phyloP scores from a whole-genome alignment of 2,797 vertebrate genomes.

The Oryzias sinensis region DNA sequence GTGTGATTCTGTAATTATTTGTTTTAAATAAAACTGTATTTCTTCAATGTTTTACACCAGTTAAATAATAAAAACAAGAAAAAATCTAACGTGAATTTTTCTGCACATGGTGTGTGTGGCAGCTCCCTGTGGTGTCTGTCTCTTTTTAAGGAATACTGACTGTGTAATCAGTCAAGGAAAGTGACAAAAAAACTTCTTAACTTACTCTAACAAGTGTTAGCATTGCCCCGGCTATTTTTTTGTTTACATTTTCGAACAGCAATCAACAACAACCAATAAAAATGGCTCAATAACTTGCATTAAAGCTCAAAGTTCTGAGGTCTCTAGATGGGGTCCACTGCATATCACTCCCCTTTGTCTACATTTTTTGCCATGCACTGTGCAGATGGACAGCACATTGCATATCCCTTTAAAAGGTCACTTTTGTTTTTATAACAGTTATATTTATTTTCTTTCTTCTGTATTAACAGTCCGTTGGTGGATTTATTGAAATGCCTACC shows the following conservation, averaged over 20 bases:
- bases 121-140: not conserved
- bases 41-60: slow-evolving; percentile 13
- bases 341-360: slow-evolving; percentile 71
- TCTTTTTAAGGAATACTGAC: not conserved
- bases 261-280: slow-evolving; percentile 12
- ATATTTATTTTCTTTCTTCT: slow-evolving; percentile 82
- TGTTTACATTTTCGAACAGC: not conserved
- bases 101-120: slow-evolving; percentile 3
- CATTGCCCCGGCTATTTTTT: not conserved
- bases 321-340: slow-evolving; percentile 69
- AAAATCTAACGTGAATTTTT: slow-evolving; percentile 9
- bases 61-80: slow-evolving; percentile 6
- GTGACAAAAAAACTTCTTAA: not conserved
- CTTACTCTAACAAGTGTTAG: not conserved
- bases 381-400: slow-evolving; percentile 84
- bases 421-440: slow-evolving; percentile 77
- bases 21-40: slow-evolving; percentile 17
- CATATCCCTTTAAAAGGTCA: slow-evolving; percentile 75
- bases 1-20: slow-evolving; percentile 34
- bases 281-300: slow-evolving; percentile 5
- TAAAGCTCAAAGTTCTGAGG: slow-evolving; percentile 44
- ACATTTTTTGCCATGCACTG: slow-evolving; percentile 61
- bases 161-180: slow-evolving; percentile 5
- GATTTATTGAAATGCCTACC: slow-evolving; percentile 81
- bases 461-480: slow-evolving; percentile 76